Percentiles rank a stretch among this genome's conserved stretches.
Evolutionary conservation across 2,888 invertebrate genomes (phyloP).

Genomic region (Heliconius ismenius): DNA sequence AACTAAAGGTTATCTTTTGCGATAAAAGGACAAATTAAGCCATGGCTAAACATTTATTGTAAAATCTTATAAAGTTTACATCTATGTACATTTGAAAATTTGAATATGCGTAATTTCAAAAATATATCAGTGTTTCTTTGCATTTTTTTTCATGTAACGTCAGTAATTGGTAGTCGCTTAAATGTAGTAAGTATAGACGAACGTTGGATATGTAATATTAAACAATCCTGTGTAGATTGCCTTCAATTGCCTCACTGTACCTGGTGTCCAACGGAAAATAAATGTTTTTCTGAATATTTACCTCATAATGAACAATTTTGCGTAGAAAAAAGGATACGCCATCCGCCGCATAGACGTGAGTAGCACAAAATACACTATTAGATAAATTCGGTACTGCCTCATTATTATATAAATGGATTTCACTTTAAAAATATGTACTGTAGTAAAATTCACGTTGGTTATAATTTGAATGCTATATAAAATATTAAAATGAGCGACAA

Average conservation of each 20-base stretch:
- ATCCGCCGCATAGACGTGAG: slow-evolving; percentile 60
- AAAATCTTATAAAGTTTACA: slow-evolving; percentile 40
- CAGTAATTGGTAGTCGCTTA: slow-evolving; percentile 46
- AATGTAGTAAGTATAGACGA: slow-evolving; percentile 57
- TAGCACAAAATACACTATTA: slow-evolving; percentile 22
- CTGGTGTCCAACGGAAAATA: slow-evolving; percentile 66
- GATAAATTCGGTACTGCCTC: neutral
- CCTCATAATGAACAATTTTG: slow-evolving; percentile 54
- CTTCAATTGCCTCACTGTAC: slow-evolving; percentile 67
- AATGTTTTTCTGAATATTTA: slow-evolving; percentile 64
- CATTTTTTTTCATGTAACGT: slow-evolving; percentile 44
- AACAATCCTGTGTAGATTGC: slow-evolving; percentile 66
- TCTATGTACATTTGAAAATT: neutral
- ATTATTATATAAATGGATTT: neutral
- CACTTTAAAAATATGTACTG: too few relatives aligned
- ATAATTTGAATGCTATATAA: neutral
- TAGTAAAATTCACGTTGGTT: too few relatives aligned
- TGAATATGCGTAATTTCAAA: slow-evolving; percentile 32
- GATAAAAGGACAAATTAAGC: slow-evolving; percentile 59
- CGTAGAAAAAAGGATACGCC: slow-evolving; percentile 56
- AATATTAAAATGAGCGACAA: too few relatives aligned
- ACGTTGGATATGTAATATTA: slow-evolving; percentile 67
- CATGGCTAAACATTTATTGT: slow-evolving; percentile 63
- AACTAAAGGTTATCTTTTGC: slow-evolving; percentile 69
- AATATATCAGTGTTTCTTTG: slow-evolving; percentile 38